Base-by-base conservation (phyloP, 2,888 invertebrate genomes). In the Chirona hameri region DNA sequence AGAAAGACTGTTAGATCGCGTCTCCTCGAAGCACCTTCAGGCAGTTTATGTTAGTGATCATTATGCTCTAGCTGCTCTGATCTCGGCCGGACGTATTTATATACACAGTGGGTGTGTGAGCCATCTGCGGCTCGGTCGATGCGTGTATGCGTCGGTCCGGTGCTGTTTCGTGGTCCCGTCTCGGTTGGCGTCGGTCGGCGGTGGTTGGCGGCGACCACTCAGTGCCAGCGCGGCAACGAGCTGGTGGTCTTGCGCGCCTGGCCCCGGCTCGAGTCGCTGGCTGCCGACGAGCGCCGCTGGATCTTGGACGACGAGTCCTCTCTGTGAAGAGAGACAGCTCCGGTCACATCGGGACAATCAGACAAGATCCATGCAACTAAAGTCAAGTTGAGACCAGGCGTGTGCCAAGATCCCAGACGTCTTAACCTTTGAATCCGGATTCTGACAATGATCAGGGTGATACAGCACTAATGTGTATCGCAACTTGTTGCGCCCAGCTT, bases 1-100 rank as follows among this genome's bases (percentile, higher is more conserved):
- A 76, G 76, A 76, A 76, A 76, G 76, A 76, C 76, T 46, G 76
- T 76, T 76, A 76, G 76, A 76, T 46, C 76, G 39, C 46, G 46
- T 76, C 69, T 21, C 21, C 14, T 24, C 46, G 21, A 76, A 76
- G 76, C 76, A 76, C 76, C 76, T 76, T 46, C 18, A 12, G 76
- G 76, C 46, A 76, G 76, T 46, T 76, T 76, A 21, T 39, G 76
- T 76, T 76, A 76, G 76, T 76, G 76, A 24, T 76, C 76, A 76
- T 76, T 76, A 76, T 76, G 76, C 76, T 76, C 46, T 76, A 76
- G 76, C 76, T 76, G 76, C 76, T 76, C 39, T 24, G 24, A 14
- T 39, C 27, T 27, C 21, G 46, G 24, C 21, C 46, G 46, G 4
- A 31, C 24, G 39, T 76, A 46, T 46, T 39, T 76, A 76, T 24